phyloP scores from a whole-genome alignment of 2,113 vertebrate species.

The Mormyrus iriodes region DNA sequence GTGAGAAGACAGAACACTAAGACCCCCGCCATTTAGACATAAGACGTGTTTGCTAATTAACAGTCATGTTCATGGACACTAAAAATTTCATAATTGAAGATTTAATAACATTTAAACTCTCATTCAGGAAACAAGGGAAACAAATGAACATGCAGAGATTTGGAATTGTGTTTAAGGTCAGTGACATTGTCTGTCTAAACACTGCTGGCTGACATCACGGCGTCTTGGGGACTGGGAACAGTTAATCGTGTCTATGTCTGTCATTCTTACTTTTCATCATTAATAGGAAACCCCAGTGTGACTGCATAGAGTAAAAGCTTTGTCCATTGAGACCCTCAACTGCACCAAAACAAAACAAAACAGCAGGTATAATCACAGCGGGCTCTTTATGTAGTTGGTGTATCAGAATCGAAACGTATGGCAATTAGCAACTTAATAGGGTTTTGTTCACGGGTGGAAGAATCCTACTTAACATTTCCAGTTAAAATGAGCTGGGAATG shows the following conservation, averaged over 20 bases:
- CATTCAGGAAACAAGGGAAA: neutral
- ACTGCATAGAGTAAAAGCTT: neutral
- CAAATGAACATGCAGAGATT: neutral
- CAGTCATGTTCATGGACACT: neutral
- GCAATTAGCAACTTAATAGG: constrained; percentile 68
- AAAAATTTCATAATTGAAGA: neutral
- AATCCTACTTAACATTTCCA: constrained; percentile 68
- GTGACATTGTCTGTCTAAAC: neutral
- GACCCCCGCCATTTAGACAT: neutral
- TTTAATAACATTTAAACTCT: neutral
- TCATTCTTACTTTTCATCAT: neutral
- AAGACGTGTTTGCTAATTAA: neutral
- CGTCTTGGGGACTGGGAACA: neutral
- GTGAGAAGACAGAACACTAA: neutral
- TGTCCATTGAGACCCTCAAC: neutral
- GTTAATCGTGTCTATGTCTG: neutral
- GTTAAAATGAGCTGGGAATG: constrained; percentile 58
- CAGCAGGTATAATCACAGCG: neutral
- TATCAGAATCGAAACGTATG: constrained; percentile 49
- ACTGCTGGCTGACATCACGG: neutral
- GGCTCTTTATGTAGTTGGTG: neutral
- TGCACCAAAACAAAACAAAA: neutral
- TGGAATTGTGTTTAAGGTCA: neutral
- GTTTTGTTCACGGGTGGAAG: constrained; percentile 58
- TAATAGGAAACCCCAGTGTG: neutral